Conservation (phyloP, 2,797 vertebrate genomes). For the Semotilus atromaculatus region DNA sequence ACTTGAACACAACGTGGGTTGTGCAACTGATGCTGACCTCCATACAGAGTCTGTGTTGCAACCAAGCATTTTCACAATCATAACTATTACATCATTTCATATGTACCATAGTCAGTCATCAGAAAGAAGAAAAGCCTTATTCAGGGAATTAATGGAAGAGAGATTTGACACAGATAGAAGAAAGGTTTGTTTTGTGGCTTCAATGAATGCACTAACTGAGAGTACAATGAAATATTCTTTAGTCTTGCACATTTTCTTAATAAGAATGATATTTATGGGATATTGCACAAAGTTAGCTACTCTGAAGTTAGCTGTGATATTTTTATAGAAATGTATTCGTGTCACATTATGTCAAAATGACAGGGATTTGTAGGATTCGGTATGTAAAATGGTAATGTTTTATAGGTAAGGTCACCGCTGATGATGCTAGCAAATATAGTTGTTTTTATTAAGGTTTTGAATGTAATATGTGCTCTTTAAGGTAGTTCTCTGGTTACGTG, state of each 20-base stretch:
- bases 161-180: neutral
- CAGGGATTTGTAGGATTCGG: neutral
- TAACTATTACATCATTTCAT: conserved; percentile 11
- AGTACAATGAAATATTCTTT: conserved; percentile 1
- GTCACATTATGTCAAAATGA: neutral
- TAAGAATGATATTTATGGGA: conserved; percentile 1
- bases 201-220: neutral
- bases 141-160: neutral
- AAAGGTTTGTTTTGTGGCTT: neutral
- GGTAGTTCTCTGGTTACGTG: neutral
- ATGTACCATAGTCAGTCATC: neutral
- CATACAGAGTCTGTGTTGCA: neutral
- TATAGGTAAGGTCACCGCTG: neutral
- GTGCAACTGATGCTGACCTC: conserved; percentile 18
- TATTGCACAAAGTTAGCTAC: neutral
- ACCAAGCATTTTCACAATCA: conserved; percentile 3
- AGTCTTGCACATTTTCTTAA: conserved; percentile 8
- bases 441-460: conserved; percentile 1
- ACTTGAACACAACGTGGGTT: neutral
- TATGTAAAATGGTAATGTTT: conserved; percentile 1
- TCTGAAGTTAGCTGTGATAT: neutral
- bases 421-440: neutral
- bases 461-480: neutral
- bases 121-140: neutral
- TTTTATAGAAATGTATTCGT: conserved; percentile 32